These are phyloP conservation scores for Cheirogaleus major DNA, from an alignment of 2,797 vertebrate genomes.

Conservation along the genomic window DNA sequence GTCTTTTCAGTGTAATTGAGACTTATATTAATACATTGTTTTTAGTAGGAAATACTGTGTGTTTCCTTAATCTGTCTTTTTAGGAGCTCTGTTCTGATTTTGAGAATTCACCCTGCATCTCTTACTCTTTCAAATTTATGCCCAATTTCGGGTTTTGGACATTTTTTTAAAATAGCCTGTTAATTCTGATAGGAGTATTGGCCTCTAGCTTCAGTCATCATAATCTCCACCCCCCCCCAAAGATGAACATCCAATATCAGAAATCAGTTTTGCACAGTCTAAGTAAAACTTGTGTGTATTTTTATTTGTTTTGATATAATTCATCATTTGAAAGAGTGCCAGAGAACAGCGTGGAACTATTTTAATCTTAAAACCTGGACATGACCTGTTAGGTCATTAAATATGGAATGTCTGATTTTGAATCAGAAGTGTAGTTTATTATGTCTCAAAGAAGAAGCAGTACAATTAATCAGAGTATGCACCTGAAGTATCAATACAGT, in stretches of 20 bases:
- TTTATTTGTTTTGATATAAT: slow-evolving; percentile 46
- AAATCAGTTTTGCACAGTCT: slow-evolving; percentile 28
- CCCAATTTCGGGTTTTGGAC: background rate
- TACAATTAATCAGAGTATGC: too few relatives aligned
- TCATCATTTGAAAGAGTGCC: background rate
- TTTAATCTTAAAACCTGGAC: slow-evolving; percentile 12
- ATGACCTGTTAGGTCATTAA: background rate
- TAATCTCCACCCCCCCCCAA: background rate
- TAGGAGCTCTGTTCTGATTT: background rate
- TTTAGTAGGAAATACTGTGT: background rate
- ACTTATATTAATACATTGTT: background rate
- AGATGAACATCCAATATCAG: slow-evolving; percentile 19
- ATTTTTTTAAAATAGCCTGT: background rate
- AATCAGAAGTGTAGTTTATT: too few relatives aligned
- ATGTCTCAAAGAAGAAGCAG: too few relatives aligned
- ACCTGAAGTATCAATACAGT: too few relatives aligned
- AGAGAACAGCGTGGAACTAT: slow-evolving; percentile 13
- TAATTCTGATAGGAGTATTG: slow-evolving; percentile 28
- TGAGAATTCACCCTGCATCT: slow-evolving; percentile 12
- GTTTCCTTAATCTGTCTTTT: background rate
- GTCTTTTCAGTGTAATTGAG: background rate
- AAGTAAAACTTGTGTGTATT: slow-evolving; percentile 25
- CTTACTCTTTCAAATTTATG: slow-evolving; percentile 7
- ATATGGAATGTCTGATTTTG: too few relatives aligned
- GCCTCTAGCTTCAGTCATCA: background rate